Base-by-base conservation (phyloP, 2,888 invertebrate species). In the Idaea biselata region DNA sequence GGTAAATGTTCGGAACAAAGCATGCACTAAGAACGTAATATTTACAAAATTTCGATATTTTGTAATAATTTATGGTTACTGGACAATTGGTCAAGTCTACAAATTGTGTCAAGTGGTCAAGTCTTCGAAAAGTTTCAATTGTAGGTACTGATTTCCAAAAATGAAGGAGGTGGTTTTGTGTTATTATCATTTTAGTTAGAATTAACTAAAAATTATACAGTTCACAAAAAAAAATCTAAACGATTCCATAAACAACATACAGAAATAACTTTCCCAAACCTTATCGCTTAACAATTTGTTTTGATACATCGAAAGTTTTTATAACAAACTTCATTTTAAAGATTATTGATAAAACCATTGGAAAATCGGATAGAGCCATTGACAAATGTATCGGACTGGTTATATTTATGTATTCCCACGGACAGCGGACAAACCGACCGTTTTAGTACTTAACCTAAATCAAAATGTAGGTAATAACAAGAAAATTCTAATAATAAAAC, bases 281-380 rank as follows among this genome's bases (percentile, higher is more conserved):
- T 64, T 65, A 65, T 68, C 65, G 64, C 64, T 58, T 18, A 63
- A 65, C 64, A 60, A 64, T 68, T 67, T 67, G 68, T 70, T 55
- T 16, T 58, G 33, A 64, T 60, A 57, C 61, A 55, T n/a, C 61
- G 60, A 64, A 61, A 63, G 64, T 68, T 68, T 66, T 63, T 60
- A 65, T 65, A 66, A 59, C 55, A 63, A 61, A 18, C 59, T 67
- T 67, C 63, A 65, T 64, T 63, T 66, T 62, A 65, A 63, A 67
- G 60, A 64, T 65, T 68, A 69, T 65, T 67, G 69, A 70, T 65
- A 66, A 55, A 65, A 68, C 63, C 69, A 65, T 69, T 62, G 65
- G 18, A 61, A 59, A 55, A 61, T 62, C 63, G 58, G 63, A 71
- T 69, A 63, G 58, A 67, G 65, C 59, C 63, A 67, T 69, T 66